Conservation (phyloP, 2,113 vertebrate species). For the Prunella himalayana region DNA sequence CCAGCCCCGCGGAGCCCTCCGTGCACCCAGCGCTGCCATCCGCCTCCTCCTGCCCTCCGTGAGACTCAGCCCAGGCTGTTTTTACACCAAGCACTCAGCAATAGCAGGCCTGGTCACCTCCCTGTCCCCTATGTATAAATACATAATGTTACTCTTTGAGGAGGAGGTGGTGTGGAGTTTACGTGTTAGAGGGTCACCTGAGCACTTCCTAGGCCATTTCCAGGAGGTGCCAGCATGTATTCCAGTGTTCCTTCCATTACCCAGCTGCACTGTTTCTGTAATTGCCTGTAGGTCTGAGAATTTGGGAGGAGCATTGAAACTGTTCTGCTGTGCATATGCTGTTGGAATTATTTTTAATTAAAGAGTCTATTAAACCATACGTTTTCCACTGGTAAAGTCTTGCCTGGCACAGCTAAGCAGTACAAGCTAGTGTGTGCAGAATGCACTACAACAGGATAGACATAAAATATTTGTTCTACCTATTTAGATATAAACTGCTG, state of each 20-base stretch:
- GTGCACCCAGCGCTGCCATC: too few species aligned
- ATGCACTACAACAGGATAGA: background rate
- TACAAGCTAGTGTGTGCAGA: background rate
- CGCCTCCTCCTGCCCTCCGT: too few species aligned
- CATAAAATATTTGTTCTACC: background rate
- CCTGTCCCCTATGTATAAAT: background rate
- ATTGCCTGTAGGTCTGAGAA: background rate
- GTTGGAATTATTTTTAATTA: background rate
- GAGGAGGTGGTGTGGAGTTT: rapidly evolving
- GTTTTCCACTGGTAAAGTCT: background rate
- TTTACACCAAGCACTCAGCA: rapidly evolving
- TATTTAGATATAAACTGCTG: background rate
- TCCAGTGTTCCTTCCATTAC: background rate
- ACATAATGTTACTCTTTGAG: rapidly evolving
- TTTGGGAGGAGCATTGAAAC: background rate
- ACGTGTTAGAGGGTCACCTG: too few species aligned
- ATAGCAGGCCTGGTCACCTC: rapidly evolving
- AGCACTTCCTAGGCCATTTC: background rate
- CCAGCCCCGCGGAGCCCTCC: background rate
- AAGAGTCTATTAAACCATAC: background rate
- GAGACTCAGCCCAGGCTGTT: background rate
- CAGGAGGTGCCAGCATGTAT: rapidly evolving
- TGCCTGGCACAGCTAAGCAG: background rate
- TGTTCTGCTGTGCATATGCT: background rate
- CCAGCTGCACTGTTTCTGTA: background rate